Conservation (phyloP, 2,113 vertebrate genomes). For the Anguilla japonica region DNA sequence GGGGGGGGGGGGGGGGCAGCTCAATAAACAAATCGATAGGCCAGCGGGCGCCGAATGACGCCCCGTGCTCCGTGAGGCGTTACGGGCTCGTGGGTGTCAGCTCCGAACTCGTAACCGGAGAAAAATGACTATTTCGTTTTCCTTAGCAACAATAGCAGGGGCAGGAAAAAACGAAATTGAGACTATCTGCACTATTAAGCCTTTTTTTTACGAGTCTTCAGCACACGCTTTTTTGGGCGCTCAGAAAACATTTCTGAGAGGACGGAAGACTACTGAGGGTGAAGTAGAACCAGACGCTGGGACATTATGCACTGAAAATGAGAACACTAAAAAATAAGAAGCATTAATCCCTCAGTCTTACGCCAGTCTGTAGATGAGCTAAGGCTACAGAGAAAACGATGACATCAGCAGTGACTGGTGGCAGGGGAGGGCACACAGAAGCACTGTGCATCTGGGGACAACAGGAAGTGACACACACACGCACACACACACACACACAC, state of each 20-base stretch:
- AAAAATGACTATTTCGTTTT: background rate
- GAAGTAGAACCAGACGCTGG: background rate
- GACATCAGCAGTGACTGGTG: background rate
- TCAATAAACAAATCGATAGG: constrained; percentile 5
- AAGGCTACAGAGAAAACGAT: background rate
- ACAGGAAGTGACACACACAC: background rate
- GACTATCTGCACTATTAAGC: background rate
- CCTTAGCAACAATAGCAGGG: background rate
- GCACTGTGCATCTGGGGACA: background rate
- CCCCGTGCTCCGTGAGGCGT: background rate
- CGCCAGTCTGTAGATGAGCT: background rate
- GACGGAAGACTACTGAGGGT: background rate
- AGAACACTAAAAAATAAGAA: background rate
- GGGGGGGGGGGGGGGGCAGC: background rate
- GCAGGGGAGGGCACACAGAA: background rate
- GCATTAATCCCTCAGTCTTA: background rate
- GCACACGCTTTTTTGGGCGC: background rate
- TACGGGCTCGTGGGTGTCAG: background rate
- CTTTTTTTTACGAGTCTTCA: background rate
- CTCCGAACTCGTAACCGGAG: background rate
- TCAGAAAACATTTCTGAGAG: background rate
- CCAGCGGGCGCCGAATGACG: background rate
- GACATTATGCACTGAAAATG: background rate
- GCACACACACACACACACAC: background rate
- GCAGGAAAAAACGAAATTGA: background rate